These are phyloP conservation scores for Cariama cristata DNA, from an alignment of 2,113 vertebrate species.

Conservation along the genomic window DNA sequence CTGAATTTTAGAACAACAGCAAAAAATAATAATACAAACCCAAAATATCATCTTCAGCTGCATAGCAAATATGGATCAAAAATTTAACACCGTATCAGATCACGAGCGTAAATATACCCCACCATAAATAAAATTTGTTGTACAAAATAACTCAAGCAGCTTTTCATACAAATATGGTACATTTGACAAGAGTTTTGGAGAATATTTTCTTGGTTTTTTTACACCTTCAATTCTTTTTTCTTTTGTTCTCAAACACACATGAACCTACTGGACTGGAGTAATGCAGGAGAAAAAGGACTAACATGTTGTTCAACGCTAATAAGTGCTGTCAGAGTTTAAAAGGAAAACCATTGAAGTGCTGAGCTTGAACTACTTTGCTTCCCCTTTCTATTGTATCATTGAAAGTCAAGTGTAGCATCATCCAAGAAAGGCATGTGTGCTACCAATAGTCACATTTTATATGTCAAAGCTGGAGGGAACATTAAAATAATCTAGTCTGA, in stretches of 20 bases:
- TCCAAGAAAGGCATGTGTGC: not conserved
- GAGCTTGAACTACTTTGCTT: constrained; percentile 4
- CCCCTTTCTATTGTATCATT: not conserved
- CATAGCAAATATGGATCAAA: constrained; percentile 79
- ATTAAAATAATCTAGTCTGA: not conserved
- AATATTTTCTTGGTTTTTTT: constrained; percentile 63
- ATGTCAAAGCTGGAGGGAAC: not conserved
- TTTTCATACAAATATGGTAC: constrained; percentile 86
- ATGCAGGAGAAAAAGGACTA: constrained; percentile 29
- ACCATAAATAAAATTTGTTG: constrained; percentile 84
- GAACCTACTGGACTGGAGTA: constrained; percentile 48
- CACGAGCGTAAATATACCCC: constrained; percentile 80
- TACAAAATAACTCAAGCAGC: constrained; percentile 81
- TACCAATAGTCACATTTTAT: not conserved
- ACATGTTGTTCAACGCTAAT: not conserved
- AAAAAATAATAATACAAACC: constrained; percentile 76
- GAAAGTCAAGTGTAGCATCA: not conserved
- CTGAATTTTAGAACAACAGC: constrained; percentile 66
- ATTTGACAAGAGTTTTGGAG: constrained; percentile 72
- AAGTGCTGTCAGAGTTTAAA: constrained; percentile 55
- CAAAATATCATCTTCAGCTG: constrained; percentile 79
- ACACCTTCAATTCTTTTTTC: constrained; percentile 60
- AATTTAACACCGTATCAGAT: constrained; percentile 79
- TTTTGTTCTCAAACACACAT: constrained; percentile 67
- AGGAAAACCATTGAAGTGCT: constrained; percentile 45